A percentile compares a stretch with the other conserved stretches of the same genome.
Evolutionary conservation across 2,888 invertebrate genomes (phyloP).

Genomic region (Euspilapteryx auroguttella): DNA sequence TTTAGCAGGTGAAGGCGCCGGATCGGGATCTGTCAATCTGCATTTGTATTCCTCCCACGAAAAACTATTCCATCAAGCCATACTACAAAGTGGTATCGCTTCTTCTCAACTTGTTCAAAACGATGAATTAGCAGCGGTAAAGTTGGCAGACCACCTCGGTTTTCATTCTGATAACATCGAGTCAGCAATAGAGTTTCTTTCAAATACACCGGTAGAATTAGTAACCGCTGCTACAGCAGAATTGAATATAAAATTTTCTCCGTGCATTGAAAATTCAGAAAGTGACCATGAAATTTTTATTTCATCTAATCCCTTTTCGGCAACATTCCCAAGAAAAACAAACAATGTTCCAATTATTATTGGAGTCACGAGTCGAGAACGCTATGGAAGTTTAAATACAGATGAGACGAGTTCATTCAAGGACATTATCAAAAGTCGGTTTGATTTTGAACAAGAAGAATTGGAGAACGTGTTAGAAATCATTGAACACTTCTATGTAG

Average conservation of each 20-base stretch:
- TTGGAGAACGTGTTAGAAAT: constrained; percentile 18
- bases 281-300: constrained; percentile 38
- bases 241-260: constrained; percentile 23
- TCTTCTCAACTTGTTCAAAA: constrained; percentile 28
- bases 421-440: constrained; percentile 11
- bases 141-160: constrained; percentile 32
- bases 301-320: constrained; percentile 26
- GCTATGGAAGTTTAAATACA: constrained; percentile 9
- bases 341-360: constrained; percentile 33
- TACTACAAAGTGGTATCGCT: constrained; percentile 40
- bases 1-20: constrained; percentile 38
- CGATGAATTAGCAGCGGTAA: constrained; percentile 26
- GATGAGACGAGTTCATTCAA: no score
- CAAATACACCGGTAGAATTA: constrained; percentile 19
- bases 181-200: constrained; percentile 29
- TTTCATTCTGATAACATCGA: constrained; percentile 24
- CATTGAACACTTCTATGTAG: constrained; percentile 36
- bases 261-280: constrained; percentile 39
- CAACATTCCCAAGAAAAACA: constrained; percentile 30
- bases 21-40: constrained; percentile 30
- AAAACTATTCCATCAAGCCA: constrained; percentile 37
- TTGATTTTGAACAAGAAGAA: constrained; percentile 24
- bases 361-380: constrained; percentile 32
- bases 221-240: constrained; percentile 28
- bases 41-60: constrained; percentile 37